A percentile compares a stretch with the other conserved stretches of the same genome.
phyloP scores from a whole-genome alignment of 2,888 invertebrate species.

The Apamea epomidion region DNA sequence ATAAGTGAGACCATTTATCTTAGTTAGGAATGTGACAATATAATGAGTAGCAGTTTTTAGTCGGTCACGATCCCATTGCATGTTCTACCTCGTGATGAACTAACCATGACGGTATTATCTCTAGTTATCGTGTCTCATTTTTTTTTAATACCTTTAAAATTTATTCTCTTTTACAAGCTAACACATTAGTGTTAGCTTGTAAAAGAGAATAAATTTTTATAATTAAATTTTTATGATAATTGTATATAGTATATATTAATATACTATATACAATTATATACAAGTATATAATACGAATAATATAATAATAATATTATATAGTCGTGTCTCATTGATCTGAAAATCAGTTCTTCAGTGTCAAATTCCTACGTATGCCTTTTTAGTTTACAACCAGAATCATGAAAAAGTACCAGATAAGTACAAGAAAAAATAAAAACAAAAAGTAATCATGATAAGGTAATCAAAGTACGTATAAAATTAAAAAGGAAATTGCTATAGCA shows the following conservation, averaged over 20 bases:
- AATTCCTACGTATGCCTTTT: conserved; percentile 3
- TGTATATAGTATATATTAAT: no score
- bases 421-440: background rate
- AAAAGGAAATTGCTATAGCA: background rate
- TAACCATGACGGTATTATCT: conserved; percentile 27
- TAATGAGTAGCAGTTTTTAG: conserved; percentile 42
- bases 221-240: no score
- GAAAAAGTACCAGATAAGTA: background rate
- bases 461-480: background rate
- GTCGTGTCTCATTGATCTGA: conserved; percentile 20
- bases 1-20: conserved; percentile 49
- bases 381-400: background rate
- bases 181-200: no score
- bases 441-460: background rate
- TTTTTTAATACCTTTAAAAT: no score
- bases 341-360: conserved; percentile 4
- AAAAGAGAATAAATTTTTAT: no score
- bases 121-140: conserved; percentile 23
- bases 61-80: conserved; percentile 39
- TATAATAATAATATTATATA: no score
- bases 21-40: conserved; percentile 38
- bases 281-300: no score
- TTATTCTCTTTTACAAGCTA: no score
- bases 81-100: conserved; percentile 50
- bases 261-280: no score